Conservation (phyloP, 2,113 vertebrate genomes). For the Colinus virginianus region DNA sequence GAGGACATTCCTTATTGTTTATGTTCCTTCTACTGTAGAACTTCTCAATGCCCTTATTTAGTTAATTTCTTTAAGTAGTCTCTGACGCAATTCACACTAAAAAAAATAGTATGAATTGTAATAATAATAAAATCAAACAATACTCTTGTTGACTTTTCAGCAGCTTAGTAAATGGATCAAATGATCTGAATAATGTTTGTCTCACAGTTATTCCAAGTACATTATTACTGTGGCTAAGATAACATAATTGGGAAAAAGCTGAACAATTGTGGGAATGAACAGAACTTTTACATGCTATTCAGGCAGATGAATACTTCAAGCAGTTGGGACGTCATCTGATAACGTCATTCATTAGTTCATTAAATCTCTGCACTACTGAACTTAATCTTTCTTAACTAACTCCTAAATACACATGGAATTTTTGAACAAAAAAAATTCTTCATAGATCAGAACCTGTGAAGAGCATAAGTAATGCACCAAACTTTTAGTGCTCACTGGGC, state of each 20-base stretch:
- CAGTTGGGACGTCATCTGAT: not conserved
- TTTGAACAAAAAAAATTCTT: not conserved
- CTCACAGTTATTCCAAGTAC: constrained; percentile 3
- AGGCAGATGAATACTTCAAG: not conserved
- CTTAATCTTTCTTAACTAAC: not conserved
- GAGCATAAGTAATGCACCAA: not conserved
- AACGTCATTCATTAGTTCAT: not conserved
- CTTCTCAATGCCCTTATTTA: constrained; percentile 7
- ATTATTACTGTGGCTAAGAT: not conserved
- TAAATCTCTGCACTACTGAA: not conserved
- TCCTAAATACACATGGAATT: not conserved
- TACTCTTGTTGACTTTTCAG: constrained; percentile 23
- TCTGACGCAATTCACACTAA: not conserved
- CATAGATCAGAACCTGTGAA: not conserved
- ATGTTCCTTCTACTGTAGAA: constrained; percentile 20
- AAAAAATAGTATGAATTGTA: not conserved
- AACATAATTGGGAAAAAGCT: not conserved
- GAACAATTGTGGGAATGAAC: constrained; percentile 45
- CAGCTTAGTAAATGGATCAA: constrained; percentile 42
- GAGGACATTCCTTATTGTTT: not conserved
- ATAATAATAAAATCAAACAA: constrained; percentile 23
- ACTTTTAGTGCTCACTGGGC: not conserved
- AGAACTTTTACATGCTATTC: not conserved
- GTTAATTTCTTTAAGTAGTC: not conserved
- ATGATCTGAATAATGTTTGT: constrained; percentile 40